Evolutionary conservation across 2,888 invertebrate species (phyloP), one percentile per base, ranked within the genome.

Genomic region (Griposia aprilina): DNA sequence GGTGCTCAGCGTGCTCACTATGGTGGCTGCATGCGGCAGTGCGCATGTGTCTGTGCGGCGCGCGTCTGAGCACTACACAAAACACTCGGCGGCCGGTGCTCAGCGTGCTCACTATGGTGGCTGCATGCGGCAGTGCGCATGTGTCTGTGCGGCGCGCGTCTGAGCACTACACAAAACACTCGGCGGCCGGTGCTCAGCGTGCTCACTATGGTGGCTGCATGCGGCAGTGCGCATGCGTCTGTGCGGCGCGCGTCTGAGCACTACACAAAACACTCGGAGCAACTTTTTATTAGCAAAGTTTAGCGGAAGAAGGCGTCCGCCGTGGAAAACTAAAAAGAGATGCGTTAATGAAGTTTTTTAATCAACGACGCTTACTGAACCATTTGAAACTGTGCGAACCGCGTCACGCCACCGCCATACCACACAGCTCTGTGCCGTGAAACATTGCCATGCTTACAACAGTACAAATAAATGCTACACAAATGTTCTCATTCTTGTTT

Each of bases 291-390:
- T 93, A 89, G 89, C 85, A 90, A 92, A 93, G 90, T 92, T 92
- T 79, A 82, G 80, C 84, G 82, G 87, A 90, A 89, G 85, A 86
- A 81, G 81, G 86, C 88, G 84, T 83, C 87, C 86, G 86, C 79
- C 78, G 79, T 86, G 84, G 85, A 87, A 90, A 92, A 88, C 86
- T 86, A 80, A 81, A 86, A 86, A 86, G 87, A 82, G 81, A 87
- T 86, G 90, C 91, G 93, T 91, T 92, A 90, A 92, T 93, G 90
- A 92, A 93, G 87, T 93, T 93, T 93, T 93, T 93, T 93, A 93
- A 93, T 93, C 92, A 93, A 87, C 83, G 86, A 86, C 73, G 85
- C 76, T 87, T 82, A 86, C 74, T 74, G 78, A 85, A 81, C 70
- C 76, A 76, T 79, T 72, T 63, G 65, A 70, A 71, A 72, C 48